These are phyloP conservation scores for Cotesia glomerata DNA, from an alignment of 1,140 invertebrate species.

Conservation along the genomic window DNA sequence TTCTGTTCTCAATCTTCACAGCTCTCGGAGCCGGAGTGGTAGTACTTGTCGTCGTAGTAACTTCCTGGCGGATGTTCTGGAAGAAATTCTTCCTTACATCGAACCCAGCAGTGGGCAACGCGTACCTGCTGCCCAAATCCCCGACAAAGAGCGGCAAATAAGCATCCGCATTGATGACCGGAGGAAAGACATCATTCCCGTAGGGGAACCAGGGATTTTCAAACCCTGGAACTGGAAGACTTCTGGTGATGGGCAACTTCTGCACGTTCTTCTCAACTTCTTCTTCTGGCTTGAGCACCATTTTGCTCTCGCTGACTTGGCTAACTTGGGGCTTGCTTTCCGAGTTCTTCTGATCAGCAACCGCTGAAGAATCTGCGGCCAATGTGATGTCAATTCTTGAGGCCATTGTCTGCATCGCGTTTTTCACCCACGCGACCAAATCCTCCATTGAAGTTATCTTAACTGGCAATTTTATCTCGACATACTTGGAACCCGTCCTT, in stretches of 20 bases:
- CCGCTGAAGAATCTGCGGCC: not conserved
- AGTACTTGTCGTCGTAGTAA: too few relatives aligned
- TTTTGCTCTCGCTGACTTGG: not conserved
- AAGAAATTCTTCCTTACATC: not conserved
- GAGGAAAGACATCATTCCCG: conserved; percentile 2
- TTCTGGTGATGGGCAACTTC: not conserved
- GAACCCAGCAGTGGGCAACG: not conserved
- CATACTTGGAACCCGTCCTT: conserved; percentile 25
- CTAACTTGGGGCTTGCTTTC: not conserved
- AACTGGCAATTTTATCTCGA: conserved; percentile 50
- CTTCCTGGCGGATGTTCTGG: not conserved
- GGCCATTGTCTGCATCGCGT: conserved; percentile 55
- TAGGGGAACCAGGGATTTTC: not conserved
- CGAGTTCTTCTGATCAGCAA: not conserved
- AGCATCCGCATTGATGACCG: not conserved
- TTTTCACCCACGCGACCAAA: conserved; percentile 52
- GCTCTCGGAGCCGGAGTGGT: too few relatives aligned
- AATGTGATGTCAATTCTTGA: conserved; percentile 55
- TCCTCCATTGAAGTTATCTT: conserved; percentile 51
- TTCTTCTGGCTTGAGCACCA: not conserved
- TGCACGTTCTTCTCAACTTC: not conserved
- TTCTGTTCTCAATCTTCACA: too few relatives aligned
- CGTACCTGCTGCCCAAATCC: not conserved
- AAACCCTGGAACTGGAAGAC: not conserved
- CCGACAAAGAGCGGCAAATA: conserved; percentile 25